These are phyloP conservation scores for Anguilla marmorata DNA, from an alignment of 2,797 vertebrate genomes.

Conservation along the genomic window DNA sequence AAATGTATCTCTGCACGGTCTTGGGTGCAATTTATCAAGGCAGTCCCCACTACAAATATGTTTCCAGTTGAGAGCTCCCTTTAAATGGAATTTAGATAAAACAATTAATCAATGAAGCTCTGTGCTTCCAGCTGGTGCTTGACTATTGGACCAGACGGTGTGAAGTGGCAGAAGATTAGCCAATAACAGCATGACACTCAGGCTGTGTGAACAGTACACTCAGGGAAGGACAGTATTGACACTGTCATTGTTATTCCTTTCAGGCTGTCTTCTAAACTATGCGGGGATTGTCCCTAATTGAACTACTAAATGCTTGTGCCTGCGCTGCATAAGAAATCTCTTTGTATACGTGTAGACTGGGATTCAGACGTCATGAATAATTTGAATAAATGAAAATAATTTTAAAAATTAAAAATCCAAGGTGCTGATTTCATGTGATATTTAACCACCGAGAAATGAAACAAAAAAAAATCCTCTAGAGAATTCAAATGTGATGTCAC, in stretches of 20 bases:
- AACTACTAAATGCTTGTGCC: constrained; percentile 3
- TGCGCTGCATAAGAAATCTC: not conserved
- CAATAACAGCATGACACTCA: constrained; percentile 42
- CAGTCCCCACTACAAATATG: constrained; percentile 1
- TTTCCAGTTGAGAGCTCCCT: not conserved
- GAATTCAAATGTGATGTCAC: constrained; percentile 3
- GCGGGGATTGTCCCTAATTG: constrained; percentile 32
- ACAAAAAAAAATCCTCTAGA: not conserved
- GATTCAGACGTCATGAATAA: not conserved
- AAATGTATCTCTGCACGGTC: not conserved
- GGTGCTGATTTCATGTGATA: not conserved
- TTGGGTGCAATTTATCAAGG: not conserved
- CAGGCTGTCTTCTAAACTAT: constrained; percentile 31
- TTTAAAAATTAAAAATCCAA: not conserved
- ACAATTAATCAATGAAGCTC: constrained; percentile 22
- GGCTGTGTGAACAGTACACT: constrained; percentile 32
- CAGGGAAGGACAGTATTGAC: constrained; percentile 30
- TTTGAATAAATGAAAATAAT: not conserved
- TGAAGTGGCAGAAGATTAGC: constrained; percentile 48
- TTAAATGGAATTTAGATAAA: constrained; percentile 20
- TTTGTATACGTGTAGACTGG: not conserved
- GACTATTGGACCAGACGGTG: constrained; percentile 44
- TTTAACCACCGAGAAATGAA: not conserved
- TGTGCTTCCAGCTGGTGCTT: constrained; percentile 39
- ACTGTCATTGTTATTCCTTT: constrained; percentile 29